phyloP scores from a whole-genome alignment of 1,140 invertebrate genomes.

The Euwallacea fornicatus region DNA sequence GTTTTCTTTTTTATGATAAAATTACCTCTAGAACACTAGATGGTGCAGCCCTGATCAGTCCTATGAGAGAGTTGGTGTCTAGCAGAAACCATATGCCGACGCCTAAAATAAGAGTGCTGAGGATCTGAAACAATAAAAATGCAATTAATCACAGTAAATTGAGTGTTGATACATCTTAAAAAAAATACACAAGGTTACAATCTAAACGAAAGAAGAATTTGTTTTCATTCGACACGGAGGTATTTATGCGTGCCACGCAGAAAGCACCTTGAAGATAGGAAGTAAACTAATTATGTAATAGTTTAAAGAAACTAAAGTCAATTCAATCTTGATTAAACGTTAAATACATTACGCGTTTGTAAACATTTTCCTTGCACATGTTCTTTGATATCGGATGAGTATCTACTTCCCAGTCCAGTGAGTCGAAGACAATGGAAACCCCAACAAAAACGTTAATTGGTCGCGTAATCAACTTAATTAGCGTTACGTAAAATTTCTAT shows the following conservation, averaged over 20 bases:
- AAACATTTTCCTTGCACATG: slow-evolving; percentile 17
- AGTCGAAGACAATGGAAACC: slow-evolving; percentile 16
- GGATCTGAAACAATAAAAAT: slow-evolving; percentile 61
- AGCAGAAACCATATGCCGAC: slow-evolving; percentile 76
- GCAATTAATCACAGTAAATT: too few relatives aligned
- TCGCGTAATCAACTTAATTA: background rate
- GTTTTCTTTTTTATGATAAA: too few relatives aligned
- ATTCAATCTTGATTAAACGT: background rate
- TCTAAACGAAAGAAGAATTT: too few relatives aligned
- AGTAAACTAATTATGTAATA: slow-evolving; percentile 11
- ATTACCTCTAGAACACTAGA: too few relatives aligned
- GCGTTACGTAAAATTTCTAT: background rate
- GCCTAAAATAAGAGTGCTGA: slow-evolving; percentile 71
- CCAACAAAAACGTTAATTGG: slow-evolving; percentile 1
- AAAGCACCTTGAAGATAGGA: slow-evolving; percentile 27
- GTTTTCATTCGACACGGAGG: too few relatives aligned
- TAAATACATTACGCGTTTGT: slow-evolving; percentile 5
- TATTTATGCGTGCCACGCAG: too few relatives aligned
- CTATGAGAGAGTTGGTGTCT: slow-evolving; percentile 69
- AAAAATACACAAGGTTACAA: too few relatives aligned
- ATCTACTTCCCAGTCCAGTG: slow-evolving; percentile 21
- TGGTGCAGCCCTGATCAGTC: slow-evolving; percentile 63
- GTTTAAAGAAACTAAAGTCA: background rate
- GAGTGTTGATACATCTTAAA: too few relatives aligned
- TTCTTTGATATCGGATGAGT: slow-evolving; percentile 4